A percentile compares a stretch with the other conserved stretches of the same genome.
Evolutionary conservation across 2,113 vertebrate genomes (phyloP).

Genomic region (Tricholaema leucomelas): DNA sequence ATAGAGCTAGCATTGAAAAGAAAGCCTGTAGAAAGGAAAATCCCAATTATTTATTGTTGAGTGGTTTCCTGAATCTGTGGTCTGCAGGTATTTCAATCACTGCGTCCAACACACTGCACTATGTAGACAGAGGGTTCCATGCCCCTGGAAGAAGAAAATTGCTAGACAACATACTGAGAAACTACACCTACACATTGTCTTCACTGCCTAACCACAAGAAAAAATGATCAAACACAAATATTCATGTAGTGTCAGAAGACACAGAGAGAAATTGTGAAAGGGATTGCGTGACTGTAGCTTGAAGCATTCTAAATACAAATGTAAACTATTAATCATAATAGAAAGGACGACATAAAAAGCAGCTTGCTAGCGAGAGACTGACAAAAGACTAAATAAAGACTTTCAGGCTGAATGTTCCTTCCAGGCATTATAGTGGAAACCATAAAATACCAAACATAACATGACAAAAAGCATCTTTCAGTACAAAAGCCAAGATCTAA

Average conservation of each 20-base stretch:
- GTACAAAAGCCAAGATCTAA: not conserved
- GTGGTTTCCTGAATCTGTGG: not conserved
- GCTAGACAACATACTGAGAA: not conserved
- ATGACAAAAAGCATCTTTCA: not conserved
- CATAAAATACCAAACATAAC: not conserved
- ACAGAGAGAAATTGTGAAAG: not conserved
- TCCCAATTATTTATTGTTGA: not conserved
- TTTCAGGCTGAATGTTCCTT: conserved; percentile 15
- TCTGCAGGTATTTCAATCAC: not conserved
- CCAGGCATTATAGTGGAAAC: not conserved
- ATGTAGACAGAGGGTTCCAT: not conserved
- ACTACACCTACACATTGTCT: not conserved
- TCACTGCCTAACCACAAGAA: not conserved
- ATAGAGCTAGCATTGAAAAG: not conserved
- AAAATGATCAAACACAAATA: conserved; percentile 34
- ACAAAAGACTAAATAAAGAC: conserved; percentile 36
- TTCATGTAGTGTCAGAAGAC: not conserved
- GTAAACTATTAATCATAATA: conserved; percentile 51
- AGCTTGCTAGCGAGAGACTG: not conserved
- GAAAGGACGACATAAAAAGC: conserved; percentile 24
- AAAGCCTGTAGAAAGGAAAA: not conserved
- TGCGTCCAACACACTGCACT: not conserved
- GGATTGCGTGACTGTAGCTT: conserved; percentile 2
- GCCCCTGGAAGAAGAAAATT: not conserved
- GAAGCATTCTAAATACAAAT: not conserved